A percentile compares a stretch with the other conserved stretches of the same genome.
These are phyloP conservation scores for Spondyliosoma cantharus DNA, from an alignment of 2,797 vertebrate genomes.

Conservation along the genomic window DNA sequence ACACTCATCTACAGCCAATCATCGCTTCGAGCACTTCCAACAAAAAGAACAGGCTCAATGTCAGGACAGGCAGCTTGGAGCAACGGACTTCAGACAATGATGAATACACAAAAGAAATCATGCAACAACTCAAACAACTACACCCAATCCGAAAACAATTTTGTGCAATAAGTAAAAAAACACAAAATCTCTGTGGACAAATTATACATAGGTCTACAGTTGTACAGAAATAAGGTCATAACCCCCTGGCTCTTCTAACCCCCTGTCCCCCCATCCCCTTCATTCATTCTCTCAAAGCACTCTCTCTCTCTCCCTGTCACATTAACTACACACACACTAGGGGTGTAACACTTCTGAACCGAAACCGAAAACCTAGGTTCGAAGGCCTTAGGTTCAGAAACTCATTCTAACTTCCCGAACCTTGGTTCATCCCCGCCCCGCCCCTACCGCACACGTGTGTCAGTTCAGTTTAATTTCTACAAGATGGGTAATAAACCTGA, in stretches of 20 bases:
- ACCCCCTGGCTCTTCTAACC: neutral
- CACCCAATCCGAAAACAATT: neutral
- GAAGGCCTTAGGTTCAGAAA: too few species aligned
- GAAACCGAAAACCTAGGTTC: too few species aligned
- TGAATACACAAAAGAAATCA: neutral
- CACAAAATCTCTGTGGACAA: neutral
- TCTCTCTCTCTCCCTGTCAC: too few species aligned
- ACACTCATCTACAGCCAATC: fast-evolving
- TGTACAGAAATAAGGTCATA: neutral
- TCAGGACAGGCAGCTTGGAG: neutral
- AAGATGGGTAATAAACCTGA: too few species aligned
- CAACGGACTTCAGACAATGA: neutral
- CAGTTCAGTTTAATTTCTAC: too few species aligned
- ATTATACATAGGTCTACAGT: neutral
- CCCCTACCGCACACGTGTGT: too few species aligned
- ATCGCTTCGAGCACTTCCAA: neutral
- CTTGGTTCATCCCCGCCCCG: too few species aligned
- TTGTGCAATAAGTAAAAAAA: neutral
- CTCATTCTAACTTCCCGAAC: too few species aligned
- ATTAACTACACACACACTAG: too few species aligned
- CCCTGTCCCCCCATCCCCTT: too few species aligned
- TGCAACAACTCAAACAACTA: neutral
- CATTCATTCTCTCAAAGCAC: too few species aligned
- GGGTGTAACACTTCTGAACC: too few species aligned
- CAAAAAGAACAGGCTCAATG: neutral